Evolutionary conservation across 2,797 vertebrate genomes (phyloP).

Genomic region (Acropternis orthonyx): DNA sequence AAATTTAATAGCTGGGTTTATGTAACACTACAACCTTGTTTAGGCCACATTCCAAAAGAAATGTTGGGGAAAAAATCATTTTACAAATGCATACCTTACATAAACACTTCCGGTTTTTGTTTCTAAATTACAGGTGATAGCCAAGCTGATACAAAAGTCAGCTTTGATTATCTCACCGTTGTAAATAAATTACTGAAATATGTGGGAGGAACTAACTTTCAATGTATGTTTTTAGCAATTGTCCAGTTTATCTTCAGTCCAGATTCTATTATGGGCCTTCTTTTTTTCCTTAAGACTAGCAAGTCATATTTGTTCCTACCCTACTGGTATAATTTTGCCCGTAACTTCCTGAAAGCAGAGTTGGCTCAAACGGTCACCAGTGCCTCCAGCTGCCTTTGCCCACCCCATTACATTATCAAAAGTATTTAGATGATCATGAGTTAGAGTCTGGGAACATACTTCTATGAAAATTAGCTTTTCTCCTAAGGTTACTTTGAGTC

Average conservation of each 20-base stretch:
- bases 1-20: constrained; percentile 35
- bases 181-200: constrained; percentile 9
- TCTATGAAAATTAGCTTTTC: not conserved
- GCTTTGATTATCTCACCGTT: constrained; percentile 11
- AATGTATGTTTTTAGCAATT: not conserved
- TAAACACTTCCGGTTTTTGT: constrained; percentile 21
- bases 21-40: constrained; percentile 31
- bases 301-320: constrained; percentile 21
- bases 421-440: not conserved
- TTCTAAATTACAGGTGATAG: constrained; percentile 20
- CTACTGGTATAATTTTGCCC: not conserved
- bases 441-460: not conserved
- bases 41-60: constrained; percentile 54
- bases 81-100: constrained; percentile 1
- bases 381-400: not conserved
- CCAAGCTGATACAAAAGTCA: constrained; percentile 15
- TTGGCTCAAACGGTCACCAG: not conserved
- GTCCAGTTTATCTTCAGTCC: constrained; percentile 14
- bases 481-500: not conserved
- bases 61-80: not conserved
- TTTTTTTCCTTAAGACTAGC: not conserved
- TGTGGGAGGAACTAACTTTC: constrained; percentile 5
- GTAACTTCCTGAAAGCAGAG: not conserved
- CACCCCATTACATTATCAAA: not conserved
- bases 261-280: not conserved